Base-by-base conservation (phyloP, 2,888 invertebrate genomes). In the Tetragonula carbonaria region DNA sequence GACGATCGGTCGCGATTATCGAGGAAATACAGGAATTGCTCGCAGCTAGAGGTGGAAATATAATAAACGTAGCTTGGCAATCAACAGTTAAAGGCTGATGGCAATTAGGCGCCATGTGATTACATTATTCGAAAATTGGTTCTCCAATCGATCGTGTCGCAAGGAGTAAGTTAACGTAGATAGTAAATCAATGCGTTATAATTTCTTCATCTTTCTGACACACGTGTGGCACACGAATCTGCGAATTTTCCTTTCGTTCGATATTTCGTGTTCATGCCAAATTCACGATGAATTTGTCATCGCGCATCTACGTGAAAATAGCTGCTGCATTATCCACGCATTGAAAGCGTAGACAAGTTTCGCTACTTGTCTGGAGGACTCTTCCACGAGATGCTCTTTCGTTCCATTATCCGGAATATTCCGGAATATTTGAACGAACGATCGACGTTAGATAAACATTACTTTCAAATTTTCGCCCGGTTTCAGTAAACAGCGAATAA, bases 221-320 rank as follows among this genome's bases (percentile, higher is more conserved):
- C 45, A 21, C 28, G 62, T 51, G 11, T 23, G 21, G 6, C 21
- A 28, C 28, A 28, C 28, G 28, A 28, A 28, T 28, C 28, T 28
- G 28, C 28, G 28, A 28, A 33, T 33, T 33, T 55, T 14, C 18
- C 51, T 55, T 55, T 78, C 16, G 21, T 67, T n/a, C 21, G 38
- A 33, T 8, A 55, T 51, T 74, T 77, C 38, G 76, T 33, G 73
- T 4, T 45, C 57, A 21, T 21, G 33, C 6, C 21, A 55, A 45
- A n/a, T 63, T 28, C 28, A 45, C 62, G 50, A 38, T 79, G 76
- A 76, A 75, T 79, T 18, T 33, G 53, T 75, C 68, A 79, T 70
- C 67, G 57, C 73, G 28, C 2, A 45, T 53, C 70, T 66, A 62
- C 21, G 57, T 28, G 38, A 16, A 18, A 28, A 14, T 51, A 23